These are phyloP conservation scores for Arnoldichthys spilopterus DNA, from an alignment of 2,797 vertebrate genomes.

Conservation along the genomic window DNA sequence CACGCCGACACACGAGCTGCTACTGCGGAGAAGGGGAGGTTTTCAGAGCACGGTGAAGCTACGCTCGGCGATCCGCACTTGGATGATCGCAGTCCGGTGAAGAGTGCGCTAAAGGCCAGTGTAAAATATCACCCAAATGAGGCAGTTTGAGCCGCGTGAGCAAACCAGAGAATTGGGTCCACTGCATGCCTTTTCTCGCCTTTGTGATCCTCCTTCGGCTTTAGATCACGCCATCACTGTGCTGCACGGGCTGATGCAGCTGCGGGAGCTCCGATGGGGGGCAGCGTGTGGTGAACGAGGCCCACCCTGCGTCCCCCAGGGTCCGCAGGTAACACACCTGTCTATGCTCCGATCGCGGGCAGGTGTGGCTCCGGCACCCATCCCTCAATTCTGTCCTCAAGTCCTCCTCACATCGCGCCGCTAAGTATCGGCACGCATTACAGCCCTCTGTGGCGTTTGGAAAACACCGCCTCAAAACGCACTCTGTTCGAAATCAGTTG, in stretches of 20 bases:
- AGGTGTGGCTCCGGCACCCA: conserved; percentile 58
- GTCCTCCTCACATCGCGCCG: background rate
- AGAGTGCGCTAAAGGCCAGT: background rate
- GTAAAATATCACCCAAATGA: background rate
- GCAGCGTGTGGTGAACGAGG: background rate
- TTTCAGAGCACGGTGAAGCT: background rate
- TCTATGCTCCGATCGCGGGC: conserved; percentile 60
- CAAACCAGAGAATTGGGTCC: conserved; percentile 3
- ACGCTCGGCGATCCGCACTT: background rate
- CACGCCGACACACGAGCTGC: conserved; percentile 48
- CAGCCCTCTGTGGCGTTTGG: background rate
- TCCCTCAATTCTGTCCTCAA: conserved; percentile 34
- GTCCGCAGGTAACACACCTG: conserved; percentile 79
- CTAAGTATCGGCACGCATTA: background rate
- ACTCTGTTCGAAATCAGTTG: background rate
- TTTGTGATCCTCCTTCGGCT: conserved; percentile 68
- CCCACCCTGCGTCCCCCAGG: conserved; percentile 53
- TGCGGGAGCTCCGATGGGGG: conserved; percentile 60
- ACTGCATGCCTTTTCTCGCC: conserved; percentile 64
- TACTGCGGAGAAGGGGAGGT: background rate
- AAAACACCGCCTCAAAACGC: background rate
- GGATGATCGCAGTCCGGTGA: background rate
- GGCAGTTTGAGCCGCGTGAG: conserved; percentile 22
- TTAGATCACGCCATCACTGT: conserved; percentile 54
- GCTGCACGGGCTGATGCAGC: conserved; percentile 62